These are phyloP conservation scores for Campoletis raptor DNA, from an alignment of 2,888 invertebrate species.

Conservation along the genomic window DNA sequence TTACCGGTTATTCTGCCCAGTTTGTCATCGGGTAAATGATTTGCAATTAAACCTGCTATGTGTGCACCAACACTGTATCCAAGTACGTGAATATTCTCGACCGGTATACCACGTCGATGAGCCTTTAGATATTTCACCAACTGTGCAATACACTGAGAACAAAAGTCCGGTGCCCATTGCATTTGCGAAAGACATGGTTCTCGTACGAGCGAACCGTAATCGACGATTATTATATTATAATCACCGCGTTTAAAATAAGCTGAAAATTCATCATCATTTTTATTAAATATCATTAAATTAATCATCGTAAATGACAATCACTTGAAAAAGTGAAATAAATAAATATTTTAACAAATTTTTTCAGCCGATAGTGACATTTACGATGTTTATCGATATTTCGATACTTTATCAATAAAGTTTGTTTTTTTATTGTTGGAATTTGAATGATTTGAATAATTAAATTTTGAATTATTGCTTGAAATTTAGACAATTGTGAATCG, in stretches of 20 bases:
- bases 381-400: neutral
- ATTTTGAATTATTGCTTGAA: neutral
- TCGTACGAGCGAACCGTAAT: conserved; percentile 92
- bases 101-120: conserved; percentile 91
- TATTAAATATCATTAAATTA: neutral
- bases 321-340: too few relatives aligned
- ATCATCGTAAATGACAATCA: neutral
- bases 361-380: neutral
- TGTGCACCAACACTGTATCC: conserved; percentile 96
- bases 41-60: conserved; percentile 93
- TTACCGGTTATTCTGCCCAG: conserved; percentile 93
- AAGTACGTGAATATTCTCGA: conserved; percentile 92
- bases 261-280: conserved; percentile 71
- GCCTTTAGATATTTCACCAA: conserved; percentile 91
- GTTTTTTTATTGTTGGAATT: neutral
- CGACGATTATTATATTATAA: conserved; percentile 95
- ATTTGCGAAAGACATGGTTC: conserved; percentile 93
- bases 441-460: too few relatives aligned
- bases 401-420: neutral
- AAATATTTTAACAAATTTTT: too few relatives aligned
- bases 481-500: neutral
- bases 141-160: conserved; percentile 91
- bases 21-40: conserved; percentile 91
- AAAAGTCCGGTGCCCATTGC: conserved; percentile 86
- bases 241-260: conserved; percentile 93